Evolutionary conservation across 2,888 invertebrate genomes (phyloP), one percentile per base, ranked within the genome.

Genomic region (Smittia sp.): DNA sequence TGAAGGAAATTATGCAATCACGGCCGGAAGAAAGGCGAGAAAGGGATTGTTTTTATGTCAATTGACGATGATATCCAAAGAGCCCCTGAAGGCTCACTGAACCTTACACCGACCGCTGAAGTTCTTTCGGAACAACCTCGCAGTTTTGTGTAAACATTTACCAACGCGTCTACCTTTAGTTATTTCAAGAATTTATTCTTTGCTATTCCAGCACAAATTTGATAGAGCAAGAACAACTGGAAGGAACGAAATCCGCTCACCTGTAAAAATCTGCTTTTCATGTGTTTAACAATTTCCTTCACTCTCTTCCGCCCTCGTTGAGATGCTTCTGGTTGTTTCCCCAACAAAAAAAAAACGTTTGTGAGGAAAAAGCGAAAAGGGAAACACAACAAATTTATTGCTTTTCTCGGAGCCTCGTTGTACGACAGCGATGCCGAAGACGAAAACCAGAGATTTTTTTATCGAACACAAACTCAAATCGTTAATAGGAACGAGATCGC

Each of bases 231-330:
- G 9, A 9, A 32, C 3, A 3, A 32, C 3, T 9, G 32, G 9
- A 9, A 32, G 32, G 9, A 32, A 32, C 3, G 32, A 32, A 58
- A 58, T 13, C 58, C 7, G n/a, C 22, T 58, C 58, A 58, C 58
- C 58, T 58, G 58, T 58, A 22, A 58, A 46, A 58, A 58, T 58
- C 58, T 58, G 58, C 22, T 58, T 58, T 58, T 58, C 58, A 22
- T 58, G 22, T 58, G 58, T 58, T 58, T 58, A 58, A 22, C 58
- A 58, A 58, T 58, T 58, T 58, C 22, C 58, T 58, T 58, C 6
- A 13, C 9, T 58, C 22, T 22, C 13, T 58, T 58, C 58, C n/a
- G 46, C 46, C 58, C 9, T 58, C 11, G 20, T 58, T 18, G 22
- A 58, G 58, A 58, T 22, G 58, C 18, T 58, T 58, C n/a, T 58